A percentile compares a stretch with the other conserved stretches of the same genome.
Evolutionary conservation across 2,113 vertebrate genomes (phyloP).

Genomic region (Oxygymnocypris stewartii): DNA sequence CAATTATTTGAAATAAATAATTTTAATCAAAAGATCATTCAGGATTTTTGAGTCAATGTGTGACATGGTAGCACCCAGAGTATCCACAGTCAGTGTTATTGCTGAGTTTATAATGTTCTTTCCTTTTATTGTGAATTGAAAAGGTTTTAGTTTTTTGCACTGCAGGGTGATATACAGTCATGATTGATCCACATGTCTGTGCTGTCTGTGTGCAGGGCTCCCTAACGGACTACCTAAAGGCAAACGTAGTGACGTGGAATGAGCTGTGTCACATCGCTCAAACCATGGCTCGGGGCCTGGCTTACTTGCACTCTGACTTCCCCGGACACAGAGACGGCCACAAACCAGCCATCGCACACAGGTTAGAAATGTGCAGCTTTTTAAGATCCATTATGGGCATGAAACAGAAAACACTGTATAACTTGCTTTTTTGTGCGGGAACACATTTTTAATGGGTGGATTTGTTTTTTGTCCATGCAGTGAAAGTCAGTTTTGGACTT

Average conservation of each 20-base stretch:
- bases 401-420: neutral
- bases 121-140: neutral
- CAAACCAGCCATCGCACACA: conserved; percentile 95
- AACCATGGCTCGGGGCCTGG: conserved; percentile 90
- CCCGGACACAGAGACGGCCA: conserved; percentile 95
- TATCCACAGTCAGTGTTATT: neutral
- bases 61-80: neutral
- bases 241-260: conserved; percentile 95
- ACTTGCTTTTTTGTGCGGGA: neutral
- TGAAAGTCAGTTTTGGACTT: neutral
- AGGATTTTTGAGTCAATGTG: neutral
- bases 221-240: conserved; percentile 94
- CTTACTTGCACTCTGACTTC: conserved; percentile 96
- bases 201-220: conserved; percentile 80
- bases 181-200: neutral
- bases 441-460: neutral
- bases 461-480: neutral
- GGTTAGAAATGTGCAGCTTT: conserved; percentile 69
- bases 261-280: conserved; percentile 95
- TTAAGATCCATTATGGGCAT: neutral
- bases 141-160: neutral
- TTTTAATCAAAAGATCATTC: neutral
- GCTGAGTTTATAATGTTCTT: neutral
- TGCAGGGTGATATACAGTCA: neutral
- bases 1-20: neutral